phyloP scores from a whole-genome alignment of 2,797 vertebrate species.

The Acrocephalus scirpaceus region DNA sequence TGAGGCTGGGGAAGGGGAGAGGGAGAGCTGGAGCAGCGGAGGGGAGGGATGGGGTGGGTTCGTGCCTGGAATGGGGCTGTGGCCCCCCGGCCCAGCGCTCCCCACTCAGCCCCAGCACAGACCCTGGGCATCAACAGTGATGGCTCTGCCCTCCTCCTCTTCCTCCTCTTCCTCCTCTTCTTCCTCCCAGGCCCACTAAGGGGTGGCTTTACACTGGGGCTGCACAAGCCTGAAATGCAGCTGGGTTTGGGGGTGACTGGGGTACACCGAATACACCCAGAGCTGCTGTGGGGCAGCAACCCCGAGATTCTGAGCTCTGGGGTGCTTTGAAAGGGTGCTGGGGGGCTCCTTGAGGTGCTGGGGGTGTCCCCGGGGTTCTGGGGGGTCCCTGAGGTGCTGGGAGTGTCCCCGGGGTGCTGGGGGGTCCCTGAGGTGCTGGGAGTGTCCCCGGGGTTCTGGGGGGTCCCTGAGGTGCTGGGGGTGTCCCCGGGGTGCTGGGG shows the following conservation, averaged over 20 bases:
- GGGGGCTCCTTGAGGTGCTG: background rate
- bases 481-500: background rate
- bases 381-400: background rate
- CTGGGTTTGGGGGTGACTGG: background rate
- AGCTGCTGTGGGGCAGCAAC: rapidly evolving
- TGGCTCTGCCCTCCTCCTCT: background rate
- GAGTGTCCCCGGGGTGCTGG: no score
- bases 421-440: no score
- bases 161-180: background rate
- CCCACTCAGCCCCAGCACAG: background rate
- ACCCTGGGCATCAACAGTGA: background rate
- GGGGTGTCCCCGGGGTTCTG: background rate
- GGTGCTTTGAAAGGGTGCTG: no score
- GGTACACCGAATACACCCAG: background rate
- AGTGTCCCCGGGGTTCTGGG: background rate
- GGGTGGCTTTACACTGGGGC: rapidly evolving
- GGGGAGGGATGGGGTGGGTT: background rate
- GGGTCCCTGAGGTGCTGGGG: no score
- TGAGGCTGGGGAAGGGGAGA: background rate
- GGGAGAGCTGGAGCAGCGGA: background rate
- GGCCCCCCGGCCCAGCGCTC: background rate
- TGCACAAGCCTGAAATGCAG: background rate
- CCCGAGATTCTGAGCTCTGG: background rate
- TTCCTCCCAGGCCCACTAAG: background rate
- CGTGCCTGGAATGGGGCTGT: background rate